A percentile compares a stretch with the other conserved stretches of the same genome.
Conservation (phyloP, 2,888 invertebrate genomes). For the Bombyx huttoni region DNA sequence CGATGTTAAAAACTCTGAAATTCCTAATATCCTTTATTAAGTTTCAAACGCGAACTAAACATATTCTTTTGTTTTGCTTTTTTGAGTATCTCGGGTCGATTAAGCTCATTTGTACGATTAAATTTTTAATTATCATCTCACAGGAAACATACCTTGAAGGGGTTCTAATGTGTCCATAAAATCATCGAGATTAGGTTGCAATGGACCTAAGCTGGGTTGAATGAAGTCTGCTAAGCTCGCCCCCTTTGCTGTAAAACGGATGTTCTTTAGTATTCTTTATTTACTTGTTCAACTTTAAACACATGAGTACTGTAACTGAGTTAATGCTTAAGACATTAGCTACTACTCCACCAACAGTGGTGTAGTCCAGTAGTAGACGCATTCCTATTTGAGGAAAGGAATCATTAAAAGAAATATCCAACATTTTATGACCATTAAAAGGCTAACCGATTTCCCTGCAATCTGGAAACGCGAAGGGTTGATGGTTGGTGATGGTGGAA, state of each 20-base stretch:
- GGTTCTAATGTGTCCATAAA: slow-evolving; percentile 93
- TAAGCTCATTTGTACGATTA: background rate
- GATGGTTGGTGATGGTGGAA: slow-evolving; percentile 85
- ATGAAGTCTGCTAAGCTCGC: slow-evolving; percentile 96
- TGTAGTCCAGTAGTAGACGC: too few species aligned
- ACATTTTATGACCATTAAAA: background rate
- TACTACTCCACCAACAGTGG: too few species aligned
- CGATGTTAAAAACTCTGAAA: slow-evolving; percentile 47
- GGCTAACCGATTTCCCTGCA: slow-evolving; percentile 92
- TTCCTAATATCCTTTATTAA: background rate
- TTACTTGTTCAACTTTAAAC: background rate
- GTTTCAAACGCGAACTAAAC: background rate
- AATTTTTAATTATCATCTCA: background rate
- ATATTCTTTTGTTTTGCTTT: too few species aligned
- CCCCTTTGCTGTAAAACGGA: slow-evolving; percentile 77
- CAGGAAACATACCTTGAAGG: slow-evolving; percentile 75
- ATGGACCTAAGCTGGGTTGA: slow-evolving; percentile 96
- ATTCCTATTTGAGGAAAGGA: too few species aligned
- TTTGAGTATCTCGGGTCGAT: too few species aligned
- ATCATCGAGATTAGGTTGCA: slow-evolving; percentile 97
- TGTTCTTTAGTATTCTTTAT: too few species aligned
- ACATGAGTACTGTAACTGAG: too few species aligned
- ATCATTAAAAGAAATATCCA: background rate
- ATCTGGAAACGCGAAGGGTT: slow-evolving; percentile 97
- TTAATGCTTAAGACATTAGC: too few species aligned